Base-by-base conservation (phyloP, 2,113 vertebrate species). In the Motacilla tschutschensis region DNA sequence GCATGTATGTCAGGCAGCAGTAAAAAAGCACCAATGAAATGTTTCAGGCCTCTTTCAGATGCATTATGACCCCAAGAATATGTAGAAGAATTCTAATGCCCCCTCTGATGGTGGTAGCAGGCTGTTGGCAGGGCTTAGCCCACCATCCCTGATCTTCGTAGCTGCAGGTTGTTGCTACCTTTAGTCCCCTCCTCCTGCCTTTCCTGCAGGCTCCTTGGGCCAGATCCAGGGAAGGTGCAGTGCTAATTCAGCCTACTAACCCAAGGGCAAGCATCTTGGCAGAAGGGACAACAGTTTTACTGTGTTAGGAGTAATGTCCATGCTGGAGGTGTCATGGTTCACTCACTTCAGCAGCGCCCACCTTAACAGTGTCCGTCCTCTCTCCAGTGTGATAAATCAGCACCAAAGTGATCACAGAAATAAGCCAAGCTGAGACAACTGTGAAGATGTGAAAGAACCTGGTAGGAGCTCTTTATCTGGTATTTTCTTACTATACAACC, bases 71-170 rank as follows among this genome's bases (percentile, higher is more conserved):
- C 13, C 31, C 5, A 48, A n/a, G 19, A 44, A 62, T 44, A 67
- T 7, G 36, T 4, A 44, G 57, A 60, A 54, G 28, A 67, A 67
- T 0, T 1, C 11, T 12, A 66, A 54, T 28, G 24, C 4, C 35
- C n/a, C 12, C 12, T 55, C 33, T 53, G 55, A 41, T 58, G n/a
- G 66, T 53, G 36, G 25, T 9, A 69, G 50, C 29, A 36, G 69
- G 75, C 36, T 69, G 35, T 20, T 81, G 38, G 31, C 17, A 44
- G 50, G 19, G 35, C 54, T 84, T 4, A 60, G 71, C 35, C 36
- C 41, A 36, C 24, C 6, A 7, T 20, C 20, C 35, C 31, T 66
- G 17, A 20, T 53, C 47, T 48, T 41, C 0, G 0, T 38, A 79
- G n/a, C 63, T 81, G 64, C 26, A 50, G 40, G 35, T 47, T 73